These are phyloP conservation scores for Xerus inauris DNA, from an alignment of 2,113 vertebrate species.

Conservation along the genomic window DNA sequence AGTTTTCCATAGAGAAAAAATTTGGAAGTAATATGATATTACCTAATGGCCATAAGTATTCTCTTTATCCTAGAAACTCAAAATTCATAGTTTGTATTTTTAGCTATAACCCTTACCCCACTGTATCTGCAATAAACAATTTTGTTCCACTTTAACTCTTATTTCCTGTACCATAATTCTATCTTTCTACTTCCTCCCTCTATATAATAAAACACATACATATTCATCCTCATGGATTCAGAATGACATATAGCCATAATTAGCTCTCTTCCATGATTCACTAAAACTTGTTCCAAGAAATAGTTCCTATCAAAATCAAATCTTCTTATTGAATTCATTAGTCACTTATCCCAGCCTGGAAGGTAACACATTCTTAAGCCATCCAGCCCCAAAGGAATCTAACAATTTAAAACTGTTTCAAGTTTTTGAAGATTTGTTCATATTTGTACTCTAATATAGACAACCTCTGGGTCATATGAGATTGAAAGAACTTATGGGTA, in stretches of 20 bases:
- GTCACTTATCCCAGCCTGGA: slow-evolving; percentile 14
- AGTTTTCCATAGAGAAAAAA: not conserved
- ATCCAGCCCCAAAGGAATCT: not conserved
- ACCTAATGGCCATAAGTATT: slow-evolving; percentile 29
- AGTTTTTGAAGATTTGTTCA: slow-evolving; percentile 34
- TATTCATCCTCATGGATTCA: not conserved
- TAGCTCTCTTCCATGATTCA: slow-evolving; percentile 33
- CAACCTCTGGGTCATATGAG: not conserved
- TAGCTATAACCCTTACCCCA: slow-evolving; percentile 19
- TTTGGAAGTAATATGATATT: slow-evolving; percentile 36
- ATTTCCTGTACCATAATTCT: slow-evolving; percentile 56
- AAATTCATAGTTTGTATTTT: slow-evolving; percentile 49
- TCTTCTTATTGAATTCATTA: slow-evolving; percentile 38
- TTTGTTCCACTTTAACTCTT: slow-evolving; percentile 42
- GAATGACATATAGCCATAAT: not conserved
- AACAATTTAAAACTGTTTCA: slow-evolving; percentile 27
- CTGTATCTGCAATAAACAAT: slow-evolving; percentile 46
- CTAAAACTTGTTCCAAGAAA: slow-evolving; percentile 37
- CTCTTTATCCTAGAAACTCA: slow-evolving; percentile 36
- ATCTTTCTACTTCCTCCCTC: not conserved
- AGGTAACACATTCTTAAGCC: slow-evolving; percentile 32
- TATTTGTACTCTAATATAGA: slow-evolving; percentile 36
- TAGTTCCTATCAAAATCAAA: slow-evolving; percentile 46
- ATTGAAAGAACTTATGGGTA: slow-evolving; percentile 29
- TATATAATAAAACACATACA: slow-evolving; percentile 27